phyloP scores from a whole-genome alignment of 2,888 invertebrate genomes.

The Frankliniella intonsa region DNA sequence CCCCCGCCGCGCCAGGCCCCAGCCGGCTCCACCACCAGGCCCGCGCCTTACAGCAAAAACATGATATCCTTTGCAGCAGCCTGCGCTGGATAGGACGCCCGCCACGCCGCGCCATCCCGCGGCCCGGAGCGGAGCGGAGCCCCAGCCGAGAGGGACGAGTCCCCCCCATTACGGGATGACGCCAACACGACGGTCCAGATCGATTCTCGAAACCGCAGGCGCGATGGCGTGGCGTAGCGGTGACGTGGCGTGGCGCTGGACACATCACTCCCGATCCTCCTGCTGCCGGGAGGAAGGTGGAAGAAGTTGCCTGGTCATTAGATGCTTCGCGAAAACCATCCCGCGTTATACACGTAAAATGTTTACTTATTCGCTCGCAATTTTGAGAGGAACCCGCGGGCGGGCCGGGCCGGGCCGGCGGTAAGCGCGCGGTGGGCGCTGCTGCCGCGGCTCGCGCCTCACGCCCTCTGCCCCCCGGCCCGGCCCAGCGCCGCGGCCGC shows the following conservation, averaged over 20 bases:
- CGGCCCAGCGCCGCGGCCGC: background rate
- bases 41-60: background rate
- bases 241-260: no score
- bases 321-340: no score
- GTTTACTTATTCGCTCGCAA: background rate
- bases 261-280: no score
- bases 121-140: background rate
- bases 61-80: background rate
- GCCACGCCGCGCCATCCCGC: background rate
- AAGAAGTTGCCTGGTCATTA: no score
- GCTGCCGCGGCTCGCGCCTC: background rate
- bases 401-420: background rate
- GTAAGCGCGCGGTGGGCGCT: background rate
- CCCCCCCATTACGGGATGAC: no score
- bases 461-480: background rate
- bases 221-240: no score
- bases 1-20: background rate
- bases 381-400: background rate
- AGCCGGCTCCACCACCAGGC: background rate
- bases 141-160: no score
- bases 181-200: no score
- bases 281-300: no score
- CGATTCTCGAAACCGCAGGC: no score
- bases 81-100: background rate
- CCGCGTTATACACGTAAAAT: background rate